phyloP scores from a whole-genome alignment of 2,113 vertebrate genomes.

The Harpagus bidentatus region DNA sequence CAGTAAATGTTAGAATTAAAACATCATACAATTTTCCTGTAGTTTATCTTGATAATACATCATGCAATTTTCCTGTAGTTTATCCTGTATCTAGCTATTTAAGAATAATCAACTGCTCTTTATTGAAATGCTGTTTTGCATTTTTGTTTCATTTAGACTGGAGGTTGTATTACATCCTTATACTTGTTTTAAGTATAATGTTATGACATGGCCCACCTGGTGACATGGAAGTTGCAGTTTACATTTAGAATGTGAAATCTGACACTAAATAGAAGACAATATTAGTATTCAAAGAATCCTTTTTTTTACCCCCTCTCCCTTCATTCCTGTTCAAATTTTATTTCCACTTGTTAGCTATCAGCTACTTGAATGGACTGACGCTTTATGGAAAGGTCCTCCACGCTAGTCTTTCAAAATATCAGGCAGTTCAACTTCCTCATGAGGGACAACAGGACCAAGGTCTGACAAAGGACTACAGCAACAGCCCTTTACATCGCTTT shows the following conservation, averaged over 20 bases:
- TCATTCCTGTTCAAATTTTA: background rate
- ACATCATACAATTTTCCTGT: background rate
- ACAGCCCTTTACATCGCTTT: constrained; percentile 85
- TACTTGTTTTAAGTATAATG: background rate
- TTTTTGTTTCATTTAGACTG: background rate
- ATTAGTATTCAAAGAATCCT: background rate
- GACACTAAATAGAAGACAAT: background rate
- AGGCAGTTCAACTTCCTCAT: constrained; percentile 78
- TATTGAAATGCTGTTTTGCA: background rate
- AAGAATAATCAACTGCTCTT: background rate
- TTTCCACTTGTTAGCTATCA: constrained; percentile 74
- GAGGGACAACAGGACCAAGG: constrained; percentile 78
- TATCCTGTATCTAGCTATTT: background rate
- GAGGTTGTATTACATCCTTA: background rate
- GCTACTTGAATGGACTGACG: constrained; percentile 80
- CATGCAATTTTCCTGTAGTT: background rate
- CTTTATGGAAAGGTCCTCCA: constrained; percentile 81
- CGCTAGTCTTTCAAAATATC: constrained; percentile 80
- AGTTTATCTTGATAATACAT: background rate
- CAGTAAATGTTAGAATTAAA: background rate
- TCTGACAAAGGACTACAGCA: constrained; percentile 83
- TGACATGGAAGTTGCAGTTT: background rate
- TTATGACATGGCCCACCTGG: background rate
- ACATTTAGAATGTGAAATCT: background rate
- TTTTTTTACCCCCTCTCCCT: background rate